phyloP scores from a whole-genome alignment of 2,888 invertebrate genomes.

The Monopis laevigella region DNA sequence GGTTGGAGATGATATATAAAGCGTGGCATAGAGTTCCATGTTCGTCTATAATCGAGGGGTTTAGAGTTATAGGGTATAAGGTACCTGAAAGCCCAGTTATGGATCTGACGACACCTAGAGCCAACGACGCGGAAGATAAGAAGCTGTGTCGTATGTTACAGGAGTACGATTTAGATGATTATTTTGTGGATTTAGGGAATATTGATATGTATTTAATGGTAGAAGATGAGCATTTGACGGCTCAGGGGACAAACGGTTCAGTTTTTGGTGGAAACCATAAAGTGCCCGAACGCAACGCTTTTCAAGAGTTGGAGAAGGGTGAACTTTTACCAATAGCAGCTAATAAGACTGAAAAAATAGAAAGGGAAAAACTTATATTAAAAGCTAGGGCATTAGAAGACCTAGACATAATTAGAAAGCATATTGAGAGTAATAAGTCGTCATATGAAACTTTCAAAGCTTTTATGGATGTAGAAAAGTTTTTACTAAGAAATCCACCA shows the following conservation, averaged over 20 bases:
- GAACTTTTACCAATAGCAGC: conserved; percentile 28
- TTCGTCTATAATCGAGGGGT: conserved; percentile 26
- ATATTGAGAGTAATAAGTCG: conserved; percentile 25
- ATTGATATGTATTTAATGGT: conserved; percentile 33
- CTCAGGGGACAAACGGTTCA: conserved; percentile 31
- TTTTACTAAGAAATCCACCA: conserved; percentile 16
- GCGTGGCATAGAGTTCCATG: conserved; percentile 29
- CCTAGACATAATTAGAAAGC: conserved; percentile 28
- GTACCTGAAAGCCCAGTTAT: conserved; percentile 22
- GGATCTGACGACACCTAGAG: conserved; percentile 21
- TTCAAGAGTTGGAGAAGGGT: conserved; percentile 21
- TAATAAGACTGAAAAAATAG: conserved; percentile 24
- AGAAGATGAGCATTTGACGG: conserved; percentile 33
- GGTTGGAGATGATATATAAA: conserved; percentile 29
- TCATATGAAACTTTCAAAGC: conserved; percentile 24
- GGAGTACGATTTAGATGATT: conserved; percentile 30
- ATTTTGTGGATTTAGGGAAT: conserved; percentile 25
- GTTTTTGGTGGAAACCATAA: conserved; percentile 36
- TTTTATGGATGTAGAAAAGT: conserved; percentile 30
- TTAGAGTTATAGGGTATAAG: conserved; percentile 29
- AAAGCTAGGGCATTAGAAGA: conserved; percentile 25
- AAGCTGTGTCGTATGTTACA: conserved; percentile 26
- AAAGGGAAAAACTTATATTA: conserved; percentile 24
- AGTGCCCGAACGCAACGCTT: conserved; percentile 18
- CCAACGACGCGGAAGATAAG: conserved; percentile 27